phyloP scores from a whole-genome alignment of 2,113 vertebrate species.

The Bubo scandiacus region DNA sequence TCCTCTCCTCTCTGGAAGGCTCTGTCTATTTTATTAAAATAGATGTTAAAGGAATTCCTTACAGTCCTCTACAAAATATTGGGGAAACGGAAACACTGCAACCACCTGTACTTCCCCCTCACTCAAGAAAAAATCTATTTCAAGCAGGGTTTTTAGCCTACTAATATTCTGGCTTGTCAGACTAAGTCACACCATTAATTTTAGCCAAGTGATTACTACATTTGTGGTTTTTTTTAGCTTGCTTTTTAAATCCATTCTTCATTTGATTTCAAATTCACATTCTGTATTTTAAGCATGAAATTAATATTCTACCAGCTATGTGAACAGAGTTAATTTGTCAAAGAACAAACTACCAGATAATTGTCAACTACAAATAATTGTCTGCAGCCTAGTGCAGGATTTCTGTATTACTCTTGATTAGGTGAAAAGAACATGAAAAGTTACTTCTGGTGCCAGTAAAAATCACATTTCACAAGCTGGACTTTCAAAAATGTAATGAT shows the following conservation, averaged over 20 bases:
- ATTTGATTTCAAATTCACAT: background rate
- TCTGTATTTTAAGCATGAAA: background rate
- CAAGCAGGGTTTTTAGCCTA: background rate
- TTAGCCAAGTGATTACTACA: background rate
- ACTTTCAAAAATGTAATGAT: background rate
- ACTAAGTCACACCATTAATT: background rate
- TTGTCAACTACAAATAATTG: background rate
- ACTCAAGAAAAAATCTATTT: background rate
- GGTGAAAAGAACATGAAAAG: background rate
- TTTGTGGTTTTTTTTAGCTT: background rate
- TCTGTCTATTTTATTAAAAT: background rate
- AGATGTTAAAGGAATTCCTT: background rate
- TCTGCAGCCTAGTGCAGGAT: background rate
- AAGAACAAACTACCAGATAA: background rate
- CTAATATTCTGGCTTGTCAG: background rate
- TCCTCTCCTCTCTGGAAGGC: background rate
- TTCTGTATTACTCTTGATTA: background rate
- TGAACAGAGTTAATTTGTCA: background rate
- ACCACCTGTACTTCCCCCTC: background rate
- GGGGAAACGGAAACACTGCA: background rate
- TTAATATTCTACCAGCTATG: background rate
- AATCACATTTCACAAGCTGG: background rate
- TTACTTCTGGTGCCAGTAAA: background rate
- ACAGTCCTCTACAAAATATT: background rate
- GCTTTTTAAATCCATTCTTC: background rate